Base-by-base conservation (phyloP, 2,113 vertebrate species). In the Micromys minutus region DNA sequence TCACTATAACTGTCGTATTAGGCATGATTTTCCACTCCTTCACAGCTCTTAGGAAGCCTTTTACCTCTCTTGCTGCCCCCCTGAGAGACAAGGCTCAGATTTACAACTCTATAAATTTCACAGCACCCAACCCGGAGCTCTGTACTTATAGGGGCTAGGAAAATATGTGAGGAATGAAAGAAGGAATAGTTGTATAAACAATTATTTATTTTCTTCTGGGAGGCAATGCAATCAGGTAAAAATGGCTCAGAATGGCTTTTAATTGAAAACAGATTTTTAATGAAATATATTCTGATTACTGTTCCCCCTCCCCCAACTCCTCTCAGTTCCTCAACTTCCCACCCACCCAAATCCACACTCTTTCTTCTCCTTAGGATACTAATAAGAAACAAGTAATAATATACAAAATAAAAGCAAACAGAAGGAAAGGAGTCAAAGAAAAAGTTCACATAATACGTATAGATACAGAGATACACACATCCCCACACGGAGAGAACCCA, bases 91-190 rank as follows among this genome's bases (percentile, higher is more conserved):
- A 63, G 79, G 72, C 31, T 87, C 21, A 88, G 89, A 89, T 94
- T 97, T 95, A 94, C 91, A 65, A 89, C 86, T 67, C 91, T 72
- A 86, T 97, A 95, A 97, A 96, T 95, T 63, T 89, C 72, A 67
- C 39, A 65, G 75, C 7, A 85, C 42, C 75, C 76, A 90, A 29
- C 24, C 34, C 50, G 47, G 29, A 57, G 57, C 45, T 94, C 92
- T 89, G 9, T 69, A 67, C 45, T 92, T 90, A 92, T 57, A 65
- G 57, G 45, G 12, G 50, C 39, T 92, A 77, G 87, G 92, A 55
- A 86, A 94, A 96, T 57, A 31, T 91, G 29, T 95, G 59, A 93
- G 63, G 65, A 96, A 91, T 57, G 76, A 97, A 77, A 67, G 72
- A 94, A 55, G 87, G 36, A 65, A 89, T 22, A 36, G 42, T 85